These are phyloP conservation scores for Gymnoscopelus microlampas DNA, from an alignment of 2,797 vertebrate genomes.

Conservation along the genomic window DNA sequence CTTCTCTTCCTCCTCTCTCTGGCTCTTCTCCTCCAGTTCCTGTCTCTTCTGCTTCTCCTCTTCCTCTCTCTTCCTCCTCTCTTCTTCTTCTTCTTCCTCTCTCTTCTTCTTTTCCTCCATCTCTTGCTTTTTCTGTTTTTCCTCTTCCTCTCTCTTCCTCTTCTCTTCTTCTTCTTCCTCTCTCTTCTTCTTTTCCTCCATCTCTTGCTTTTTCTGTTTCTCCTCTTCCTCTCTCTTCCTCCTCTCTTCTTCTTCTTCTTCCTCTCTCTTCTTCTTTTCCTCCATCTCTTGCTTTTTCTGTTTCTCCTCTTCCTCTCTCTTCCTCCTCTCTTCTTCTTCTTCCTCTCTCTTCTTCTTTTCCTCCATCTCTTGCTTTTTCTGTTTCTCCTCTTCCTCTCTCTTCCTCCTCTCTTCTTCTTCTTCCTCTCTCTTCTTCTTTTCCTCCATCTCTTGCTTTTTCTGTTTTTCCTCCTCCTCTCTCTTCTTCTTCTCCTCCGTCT, in stretches of 20 bases:
- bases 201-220: slow-evolving; percentile 38
- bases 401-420: slow-evolving; percentile 40
- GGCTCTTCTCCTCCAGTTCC: slow-evolving; percentile 34
- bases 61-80: slow-evolving; percentile 39
- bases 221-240: slow-evolving; percentile 34
- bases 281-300: background rate
- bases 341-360: slow-evolving; percentile 52
- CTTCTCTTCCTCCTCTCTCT: background rate
- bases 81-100: slow-evolving; percentile 41
- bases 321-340: slow-evolving; percentile 22
- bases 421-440: slow-evolving; percentile 15
- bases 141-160: background rate
- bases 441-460: slow-evolving; percentile 27
- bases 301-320: background rate
- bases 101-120: too few species aligned
- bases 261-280: slow-evolving; percentile 20
- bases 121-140: too few species aligned
- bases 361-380: slow-evolving; percentile 1
- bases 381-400: slow-evolving; percentile 45
- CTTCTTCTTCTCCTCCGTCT: slow-evolving; percentile 34
- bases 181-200: slow-evolving; percentile 24
- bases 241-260: slow-evolving; percentile 23
- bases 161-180: slow-evolving; percentile 32
- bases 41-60: slow-evolving; percentile 40
- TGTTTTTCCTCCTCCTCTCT: slow-evolving; percentile 34